These are phyloP conservation scores for Astreopora myriophthalma DNA, from an alignment of 64 coral and sea anemone genomes.

Conservation along the genomic window DNA sequence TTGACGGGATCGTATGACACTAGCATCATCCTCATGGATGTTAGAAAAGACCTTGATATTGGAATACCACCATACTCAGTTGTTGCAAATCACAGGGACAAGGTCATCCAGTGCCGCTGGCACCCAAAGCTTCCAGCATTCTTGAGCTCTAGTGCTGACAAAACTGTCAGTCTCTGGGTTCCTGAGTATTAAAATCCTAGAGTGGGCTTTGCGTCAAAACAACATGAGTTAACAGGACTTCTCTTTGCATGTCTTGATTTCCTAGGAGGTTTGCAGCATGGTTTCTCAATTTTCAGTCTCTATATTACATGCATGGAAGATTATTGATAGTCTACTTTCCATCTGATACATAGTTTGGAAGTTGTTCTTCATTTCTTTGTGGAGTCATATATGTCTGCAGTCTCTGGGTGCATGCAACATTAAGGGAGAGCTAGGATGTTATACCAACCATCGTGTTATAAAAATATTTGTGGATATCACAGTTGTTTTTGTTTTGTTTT, in stretches of 20 bases:
- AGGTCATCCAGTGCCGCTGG: conserved; percentile 98
- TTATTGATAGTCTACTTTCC: too few species aligned
- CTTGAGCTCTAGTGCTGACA: conserved; percentile 96
- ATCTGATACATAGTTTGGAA: too few species aligned
- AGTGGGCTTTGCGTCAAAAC: neutral
- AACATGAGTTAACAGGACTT: neutral
- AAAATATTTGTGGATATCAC: too few species aligned
- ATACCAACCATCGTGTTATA: too few species aligned
- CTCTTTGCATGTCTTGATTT: neutral
- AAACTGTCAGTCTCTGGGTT: conserved; percentile 85
- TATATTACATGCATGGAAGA: too few species aligned
- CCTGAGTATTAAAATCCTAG: conserved; percentile 41
- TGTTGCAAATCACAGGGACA: conserved; percentile 89
- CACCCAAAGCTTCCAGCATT: conserved; percentile 80
- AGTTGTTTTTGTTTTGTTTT: too few species aligned
- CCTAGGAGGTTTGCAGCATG: neutral
- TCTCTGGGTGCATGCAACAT: too few species aligned
- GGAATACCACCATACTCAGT: conserved; percentile 75
- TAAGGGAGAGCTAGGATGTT: too few species aligned
- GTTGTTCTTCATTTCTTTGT: too few species aligned
- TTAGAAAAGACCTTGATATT: conserved; percentile 79
- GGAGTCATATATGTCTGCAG: too few species aligned
- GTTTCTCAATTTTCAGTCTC: too few species aligned
- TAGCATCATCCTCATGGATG: conserved; percentile 83
- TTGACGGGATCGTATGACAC: conserved; percentile 90